Conservation (phyloP, 2,113 vertebrate species). For the Toxotes jaculatrix region DNA sequence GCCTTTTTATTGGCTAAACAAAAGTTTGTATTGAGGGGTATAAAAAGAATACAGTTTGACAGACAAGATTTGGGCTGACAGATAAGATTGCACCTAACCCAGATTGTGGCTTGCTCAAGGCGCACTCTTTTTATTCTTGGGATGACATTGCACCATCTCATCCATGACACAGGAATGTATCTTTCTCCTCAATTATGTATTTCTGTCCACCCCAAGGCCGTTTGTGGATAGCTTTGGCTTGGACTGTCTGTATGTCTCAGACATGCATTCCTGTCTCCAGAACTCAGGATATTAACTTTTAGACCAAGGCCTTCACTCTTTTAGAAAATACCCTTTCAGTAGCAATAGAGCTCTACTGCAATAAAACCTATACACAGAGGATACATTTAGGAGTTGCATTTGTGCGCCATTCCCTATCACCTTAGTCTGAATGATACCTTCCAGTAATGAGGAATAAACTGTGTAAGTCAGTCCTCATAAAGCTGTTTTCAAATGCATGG, state of each 20-base stretch:
- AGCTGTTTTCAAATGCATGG: background rate
- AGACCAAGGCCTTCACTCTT: background rate
- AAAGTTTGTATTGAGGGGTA: background rate
- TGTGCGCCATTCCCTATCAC: background rate
- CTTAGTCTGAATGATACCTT: conserved; percentile 4
- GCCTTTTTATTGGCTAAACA: background rate
- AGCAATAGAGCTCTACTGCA: background rate
- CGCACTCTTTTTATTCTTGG: conserved; percentile 55
- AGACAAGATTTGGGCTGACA: conserved; percentile 54
- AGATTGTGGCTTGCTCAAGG: conserved; percentile 56
- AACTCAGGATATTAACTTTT: conserved; percentile 12
- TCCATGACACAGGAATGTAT: conserved; percentile 49
- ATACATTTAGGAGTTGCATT: background rate
- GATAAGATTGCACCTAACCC: conserved; percentile 52
- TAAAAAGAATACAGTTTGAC: conserved; percentile 9
- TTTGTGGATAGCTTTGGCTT: conserved; percentile 1
- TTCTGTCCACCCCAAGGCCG: conserved; percentile 37
- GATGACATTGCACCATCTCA: conserved; percentile 66
- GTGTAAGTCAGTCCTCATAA: background rate
- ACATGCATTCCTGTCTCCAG: background rate
- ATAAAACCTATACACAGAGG: background rate
- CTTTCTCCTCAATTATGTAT: conserved; percentile 52
- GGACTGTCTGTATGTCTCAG: background rate
- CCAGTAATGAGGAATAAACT: conserved; percentile 23
- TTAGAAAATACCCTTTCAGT: conserved; percentile 5